Evolutionary conservation across 2,797 vertebrate genomes (phyloP).

Genomic region (Poeciliopsis turneri): DNA sequence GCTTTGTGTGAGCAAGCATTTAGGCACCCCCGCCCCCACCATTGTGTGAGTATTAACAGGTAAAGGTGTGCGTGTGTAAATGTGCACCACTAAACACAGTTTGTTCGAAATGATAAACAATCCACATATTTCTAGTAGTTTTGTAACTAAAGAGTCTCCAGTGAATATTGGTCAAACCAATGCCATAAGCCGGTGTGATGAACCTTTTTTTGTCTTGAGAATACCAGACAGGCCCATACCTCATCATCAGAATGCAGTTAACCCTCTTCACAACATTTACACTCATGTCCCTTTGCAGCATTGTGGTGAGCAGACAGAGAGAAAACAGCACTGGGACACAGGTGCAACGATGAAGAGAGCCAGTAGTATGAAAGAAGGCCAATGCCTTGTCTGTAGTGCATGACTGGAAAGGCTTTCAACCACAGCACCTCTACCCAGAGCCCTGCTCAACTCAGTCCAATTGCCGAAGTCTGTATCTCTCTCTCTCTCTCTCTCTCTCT

Average conservation of each 20-base stretch:
- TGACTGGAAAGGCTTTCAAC: slow-evolving; percentile 81
- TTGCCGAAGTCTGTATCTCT: slow-evolving; percentile 39
- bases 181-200: slow-evolving; percentile 33
- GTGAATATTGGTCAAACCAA: neutral
- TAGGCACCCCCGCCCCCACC: no score
- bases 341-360: slow-evolving; percentile 75
- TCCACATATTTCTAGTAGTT: neutral
- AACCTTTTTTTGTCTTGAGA: slow-evolving; percentile 69
- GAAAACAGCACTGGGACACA: slow-evolving; percentile 70
- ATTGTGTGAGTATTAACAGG: no score
- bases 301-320: slow-evolving; percentile 58
- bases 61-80: neutral
- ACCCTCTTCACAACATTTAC: slow-evolving; percentile 78
- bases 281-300: slow-evolving; percentile 71
- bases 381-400: slow-evolving; percentile 74
- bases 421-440: slow-evolving; percentile 73
- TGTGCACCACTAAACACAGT: neutral
- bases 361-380: slow-evolving; percentile 75
- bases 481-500: slow-evolving; percentile 4
- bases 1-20: no score
- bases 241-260: slow-evolving; percentile 75
- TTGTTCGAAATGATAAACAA: neutral
- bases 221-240: slow-evolving; percentile 75
- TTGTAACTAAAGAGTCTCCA: neutral
- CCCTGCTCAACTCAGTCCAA: slow-evolving; percentile 64